phyloP scores from a whole-genome alignment of 92 coral and sea anemone genomes.

The Micromussa lordhowensis region DNA sequence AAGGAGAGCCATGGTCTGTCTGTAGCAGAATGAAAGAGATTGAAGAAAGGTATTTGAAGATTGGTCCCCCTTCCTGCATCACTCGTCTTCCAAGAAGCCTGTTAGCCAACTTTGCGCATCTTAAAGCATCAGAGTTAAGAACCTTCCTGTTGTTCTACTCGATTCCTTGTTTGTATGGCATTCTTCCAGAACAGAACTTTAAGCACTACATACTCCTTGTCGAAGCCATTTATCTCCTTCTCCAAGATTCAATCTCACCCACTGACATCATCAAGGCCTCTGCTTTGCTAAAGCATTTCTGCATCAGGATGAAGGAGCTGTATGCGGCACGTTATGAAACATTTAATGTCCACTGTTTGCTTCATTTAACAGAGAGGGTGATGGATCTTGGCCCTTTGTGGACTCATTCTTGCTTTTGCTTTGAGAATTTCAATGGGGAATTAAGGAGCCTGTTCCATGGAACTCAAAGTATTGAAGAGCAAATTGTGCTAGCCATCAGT shows the following conservation, averaged over 20 bases:
- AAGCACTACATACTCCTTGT: conserved; percentile 62
- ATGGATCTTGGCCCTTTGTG: conserved; percentile 70
- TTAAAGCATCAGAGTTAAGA: conserved; percentile 75
- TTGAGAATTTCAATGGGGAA: too few species aligned
- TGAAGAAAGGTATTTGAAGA: conserved; percentile 36
- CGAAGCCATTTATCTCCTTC: conserved; percentile 62
- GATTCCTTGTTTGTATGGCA: conserved; percentile 66
- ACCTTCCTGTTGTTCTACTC: conserved; percentile 71
- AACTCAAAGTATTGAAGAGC: conserved; percentile 66
- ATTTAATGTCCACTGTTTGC: too few species aligned
- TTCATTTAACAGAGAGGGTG: conserved; percentile 65
- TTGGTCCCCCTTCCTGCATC: conserved; percentile 65
- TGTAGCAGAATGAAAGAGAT: conserved; percentile 21
- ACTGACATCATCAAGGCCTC: conserved; percentile 59
- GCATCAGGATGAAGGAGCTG: conserved; percentile 50
- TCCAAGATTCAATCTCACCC: conserved; percentile 59
- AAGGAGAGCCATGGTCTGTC: too few species aligned
- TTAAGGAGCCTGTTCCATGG: too few species aligned
- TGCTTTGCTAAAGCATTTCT: conserved; percentile 65
- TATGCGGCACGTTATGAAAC: conserved; percentile 75
- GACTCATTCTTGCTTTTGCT: conserved; percentile 75
- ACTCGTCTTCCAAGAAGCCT: conserved; percentile 75
- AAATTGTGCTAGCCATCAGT: conserved; percentile 54
- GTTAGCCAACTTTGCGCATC: conserved; percentile 55
- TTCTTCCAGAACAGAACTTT: conserved; percentile 69